Percentiles rank a stretch among this genome's conserved stretches.
These are phyloP conservation scores for Troides helena DNA, from an alignment of 2,888 invertebrate species.

Conservation along the genomic window DNA sequence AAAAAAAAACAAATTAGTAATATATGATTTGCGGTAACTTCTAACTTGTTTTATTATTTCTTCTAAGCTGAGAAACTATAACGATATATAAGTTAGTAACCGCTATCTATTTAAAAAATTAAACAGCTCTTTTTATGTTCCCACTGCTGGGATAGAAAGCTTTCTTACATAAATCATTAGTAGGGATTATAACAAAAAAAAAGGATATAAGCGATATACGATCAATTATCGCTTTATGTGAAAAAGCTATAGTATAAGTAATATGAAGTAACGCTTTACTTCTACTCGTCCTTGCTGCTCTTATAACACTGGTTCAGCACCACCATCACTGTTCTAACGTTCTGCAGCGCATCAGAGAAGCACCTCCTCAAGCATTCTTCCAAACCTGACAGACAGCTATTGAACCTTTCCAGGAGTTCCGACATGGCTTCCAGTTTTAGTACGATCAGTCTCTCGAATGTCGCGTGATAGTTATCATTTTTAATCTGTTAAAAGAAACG, in stretches of 20 bases:
- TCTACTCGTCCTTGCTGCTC: slow-evolving; percentile 14
- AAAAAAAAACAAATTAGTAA: slow-evolving; percentile 26
- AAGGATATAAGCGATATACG: too few relatives aligned
- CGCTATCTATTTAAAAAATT: too few relatives aligned
- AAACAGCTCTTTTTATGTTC: too few relatives aligned
- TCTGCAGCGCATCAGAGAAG: slow-evolving; percentile 45
- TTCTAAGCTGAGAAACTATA: not conserved
- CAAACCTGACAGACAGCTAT: slow-evolving; percentile 36
- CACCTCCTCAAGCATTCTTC: slow-evolving; percentile 48
- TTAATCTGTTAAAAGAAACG: slow-evolving; percentile 51
- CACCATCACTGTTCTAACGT: slow-evolving; percentile 43
- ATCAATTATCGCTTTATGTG: too few relatives aligned
- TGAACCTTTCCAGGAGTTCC: slow-evolving; percentile 40
- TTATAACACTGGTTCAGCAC: slow-evolving; percentile 50
- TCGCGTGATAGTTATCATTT: slow-evolving; percentile 51
- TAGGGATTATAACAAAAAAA: too few relatives aligned
- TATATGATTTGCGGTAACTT: slow-evolving; percentile 32
- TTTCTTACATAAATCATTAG: too few relatives aligned
- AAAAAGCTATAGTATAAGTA: too few relatives aligned
- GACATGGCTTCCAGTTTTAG: slow-evolving; percentile 49
- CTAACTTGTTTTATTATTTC: slow-evolving; percentile 13
- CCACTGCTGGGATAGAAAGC: too few relatives aligned
- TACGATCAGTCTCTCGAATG: slow-evolving; percentile 49
- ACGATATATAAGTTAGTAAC: too few relatives aligned
- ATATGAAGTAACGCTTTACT: too few relatives aligned